These are phyloP conservation scores for Diorhabda elongata DNA, from an alignment of 1,140 invertebrate genomes.

Conservation along the genomic window DNA sequence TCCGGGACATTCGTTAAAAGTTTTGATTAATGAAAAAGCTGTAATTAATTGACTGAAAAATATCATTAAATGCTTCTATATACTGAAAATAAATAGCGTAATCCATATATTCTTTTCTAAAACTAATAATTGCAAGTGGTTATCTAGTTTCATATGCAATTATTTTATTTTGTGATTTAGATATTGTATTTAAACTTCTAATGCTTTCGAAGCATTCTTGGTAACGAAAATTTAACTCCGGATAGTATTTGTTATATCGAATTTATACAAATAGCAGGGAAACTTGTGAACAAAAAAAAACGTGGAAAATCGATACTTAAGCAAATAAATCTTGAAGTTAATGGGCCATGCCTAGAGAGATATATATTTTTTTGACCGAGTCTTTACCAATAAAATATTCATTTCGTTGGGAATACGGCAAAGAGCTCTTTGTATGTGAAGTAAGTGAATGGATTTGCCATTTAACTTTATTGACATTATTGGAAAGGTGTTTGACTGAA, in stretches of 20 bases:
- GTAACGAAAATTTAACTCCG: no score
- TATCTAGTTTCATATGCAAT: no score
- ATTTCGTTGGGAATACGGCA: background rate
- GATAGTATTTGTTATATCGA: background rate
- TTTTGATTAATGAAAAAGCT: no score
- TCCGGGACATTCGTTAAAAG: no score
- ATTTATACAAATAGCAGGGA: slow-evolving; percentile 1
- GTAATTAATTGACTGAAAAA: no score
- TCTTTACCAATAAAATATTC: slow-evolving; percentile 3
- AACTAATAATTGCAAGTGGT: no score
- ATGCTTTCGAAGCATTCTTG: no score
- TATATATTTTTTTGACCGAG: slow-evolving; percentile 2
- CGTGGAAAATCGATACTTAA: background rate
- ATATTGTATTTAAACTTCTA: no score
- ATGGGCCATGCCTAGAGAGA: background rate
- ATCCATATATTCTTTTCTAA: no score
- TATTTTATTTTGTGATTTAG: no score
- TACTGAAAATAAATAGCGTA: no score
- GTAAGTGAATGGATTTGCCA: background rate
- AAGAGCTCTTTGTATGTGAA: background rate
- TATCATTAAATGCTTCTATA: no score
- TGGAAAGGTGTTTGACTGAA: slow-evolving; percentile 1
- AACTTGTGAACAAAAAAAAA: background rate
- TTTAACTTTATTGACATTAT: slow-evolving; percentile 3
- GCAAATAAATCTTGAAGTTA: background rate